Base-by-base conservation (phyloP, 2,797 vertebrate species). In the Novumbra hubbsi region DNA sequence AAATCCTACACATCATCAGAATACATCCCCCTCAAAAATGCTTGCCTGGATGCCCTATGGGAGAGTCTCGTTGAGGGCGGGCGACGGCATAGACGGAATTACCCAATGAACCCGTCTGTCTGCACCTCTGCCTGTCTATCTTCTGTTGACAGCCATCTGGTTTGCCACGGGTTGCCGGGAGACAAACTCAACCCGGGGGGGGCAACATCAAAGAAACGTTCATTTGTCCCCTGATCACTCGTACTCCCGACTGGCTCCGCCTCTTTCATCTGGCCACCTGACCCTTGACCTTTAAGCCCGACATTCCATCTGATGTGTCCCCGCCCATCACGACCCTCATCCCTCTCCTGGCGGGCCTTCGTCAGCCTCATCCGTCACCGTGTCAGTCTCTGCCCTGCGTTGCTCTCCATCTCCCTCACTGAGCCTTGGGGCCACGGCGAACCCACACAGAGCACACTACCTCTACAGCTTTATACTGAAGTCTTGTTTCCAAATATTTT, bases 171-270 rank as follows among this genome's bases (percentile, higher is more conserved):
- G 16, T 12, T 48, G 30, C 75, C 76, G 65, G 64, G 50, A 68
- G 73, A 70, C 4, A 57, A 80, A 77, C 49, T n/a, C 30, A 7
- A 45, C 55, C 69, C 49, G 11, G 49, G 19, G 17, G n/a, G n/a
- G n/a, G n/a, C n/a, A 3, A 7, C 80, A 84, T 88, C 81, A 85
- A 86, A 84, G 83, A 16, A 41, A 32, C 81, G 76, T 81, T 82
- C 72, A 65, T 70, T 81, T 80, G 66, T 60, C 32, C 2, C 32
- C 65, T 78, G 77, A 83, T 85, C 76, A 60, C 69, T 8, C 63
- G 3, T 27, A 55, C 55, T 73, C 49, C 49, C 0, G n/a, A 60
- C 55, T 16, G 55, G 21, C 55, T 24, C 21, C 11, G 21, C 21
- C 78, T 45, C 41, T 84, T 81, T 80, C 68, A 83, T 79, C 69